Conservation (phyloP, 37 sponge, comb jelly and placozoan genomes). For the Aplysina aerophoba region DNA sequence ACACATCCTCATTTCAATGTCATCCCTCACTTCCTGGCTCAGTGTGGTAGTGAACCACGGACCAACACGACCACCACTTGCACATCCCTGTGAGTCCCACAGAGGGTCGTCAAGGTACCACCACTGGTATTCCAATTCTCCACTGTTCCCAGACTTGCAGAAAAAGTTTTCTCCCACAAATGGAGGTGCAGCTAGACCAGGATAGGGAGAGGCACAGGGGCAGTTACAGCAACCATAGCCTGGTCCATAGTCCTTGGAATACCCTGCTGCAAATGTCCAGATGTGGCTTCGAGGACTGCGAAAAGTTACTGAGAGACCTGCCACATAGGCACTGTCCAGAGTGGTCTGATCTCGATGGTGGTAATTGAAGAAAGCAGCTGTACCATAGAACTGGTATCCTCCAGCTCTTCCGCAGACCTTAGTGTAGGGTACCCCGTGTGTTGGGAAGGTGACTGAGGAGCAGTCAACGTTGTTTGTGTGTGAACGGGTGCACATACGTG, state of each 20-base stretch:
- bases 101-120: not conserved
- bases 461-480: no score
- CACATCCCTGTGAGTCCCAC: no score
- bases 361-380: not conserved
- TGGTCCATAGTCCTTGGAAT: not conserved
- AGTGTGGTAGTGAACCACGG: no score
- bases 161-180: constrained; percentile 7
- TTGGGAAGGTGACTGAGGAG: no score
- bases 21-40: no score
- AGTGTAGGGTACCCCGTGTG: not conserved
- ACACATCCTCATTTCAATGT: no score
- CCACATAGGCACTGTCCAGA: not conserved
- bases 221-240: not conserved
- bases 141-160: not conserved
- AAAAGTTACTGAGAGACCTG: not conserved
- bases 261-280: not conserved
- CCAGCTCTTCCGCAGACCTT: not conserved
- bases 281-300: not conserved
- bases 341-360: not conserved
- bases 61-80: no score
- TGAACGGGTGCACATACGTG: no score
- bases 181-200: not conserved
- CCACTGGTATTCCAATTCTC: not conserved
- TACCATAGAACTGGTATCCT: not conserved
- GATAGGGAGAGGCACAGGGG: not conserved